Evolutionary conservation across 2,888 invertebrate species (phyloP).

Genomic region (Yponomeuta malinellus): DNA sequence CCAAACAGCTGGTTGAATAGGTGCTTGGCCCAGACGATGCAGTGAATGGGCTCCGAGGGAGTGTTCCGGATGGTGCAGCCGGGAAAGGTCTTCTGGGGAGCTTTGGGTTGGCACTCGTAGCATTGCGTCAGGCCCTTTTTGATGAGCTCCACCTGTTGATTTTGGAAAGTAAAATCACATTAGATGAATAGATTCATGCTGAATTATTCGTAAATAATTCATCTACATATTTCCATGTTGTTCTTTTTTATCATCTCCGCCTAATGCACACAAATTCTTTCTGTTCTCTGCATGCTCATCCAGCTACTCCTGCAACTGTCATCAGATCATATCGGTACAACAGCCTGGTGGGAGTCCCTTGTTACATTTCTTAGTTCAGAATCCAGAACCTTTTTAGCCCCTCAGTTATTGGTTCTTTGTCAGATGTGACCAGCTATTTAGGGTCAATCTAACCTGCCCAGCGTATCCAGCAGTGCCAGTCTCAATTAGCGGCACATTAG

Average conservation of each 20-base stretch:
- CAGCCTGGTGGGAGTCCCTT: no score
- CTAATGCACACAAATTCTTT: no score
- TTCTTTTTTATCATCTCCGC: no score
- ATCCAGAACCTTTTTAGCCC: no score
- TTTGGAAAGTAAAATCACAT: conserved; percentile 34
- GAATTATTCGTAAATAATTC: no score
- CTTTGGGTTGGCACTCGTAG: conserved; percentile 96
- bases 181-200: no score
- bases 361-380: no score
- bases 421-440: not conserved
- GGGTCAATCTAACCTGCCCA: conserved; percentile 80
- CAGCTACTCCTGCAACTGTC: no score
- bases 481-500: conserved; percentile 95
- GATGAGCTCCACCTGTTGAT: conserved; percentile 82
- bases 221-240: no score
- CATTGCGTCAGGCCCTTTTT: conserved; percentile 93
- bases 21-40: conserved; percentile 99
- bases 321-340: no score
- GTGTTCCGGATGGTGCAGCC: conserved; percentile 99
- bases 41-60: conserved; percentile 98
- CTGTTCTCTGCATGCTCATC: no score
- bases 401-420: no score
- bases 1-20: conserved; percentile 99
- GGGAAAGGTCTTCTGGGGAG: conserved; percentile 94
- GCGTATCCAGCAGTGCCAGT: conserved; percentile 98